A percentile compares a stretch with the other conserved stretches of the same genome.
Evolutionary conservation across 2,113 vertebrate genomes (phyloP).

Genomic region (Spea bombifrons): DNA sequence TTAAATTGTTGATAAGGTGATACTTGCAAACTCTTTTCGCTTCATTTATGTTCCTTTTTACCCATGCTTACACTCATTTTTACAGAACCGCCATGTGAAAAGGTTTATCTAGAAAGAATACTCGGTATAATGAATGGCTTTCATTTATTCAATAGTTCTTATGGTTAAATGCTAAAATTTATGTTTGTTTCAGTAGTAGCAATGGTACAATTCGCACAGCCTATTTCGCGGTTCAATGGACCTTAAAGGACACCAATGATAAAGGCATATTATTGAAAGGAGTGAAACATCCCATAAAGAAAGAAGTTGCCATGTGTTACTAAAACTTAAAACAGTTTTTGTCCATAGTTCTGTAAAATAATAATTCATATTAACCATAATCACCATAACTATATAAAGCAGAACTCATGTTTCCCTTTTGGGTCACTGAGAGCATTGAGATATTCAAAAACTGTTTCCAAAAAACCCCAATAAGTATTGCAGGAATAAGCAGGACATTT

Average conservation of each 20-base stretch:
- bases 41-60: not conserved
- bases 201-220: constrained; percentile 62
- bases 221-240: constrained; percentile 77
- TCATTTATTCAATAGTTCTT: constrained; percentile 68
- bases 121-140: constrained; percentile 70
- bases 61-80: not conserved
- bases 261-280: constrained; percentile 66
- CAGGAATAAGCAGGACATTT: no score
- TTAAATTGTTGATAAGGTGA: not conserved
- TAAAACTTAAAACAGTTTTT: constrained; percentile 51
- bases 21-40: no score
- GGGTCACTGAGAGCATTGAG: no score
- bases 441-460: no score
- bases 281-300: constrained; percentile 53
- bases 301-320: constrained; percentile 50
- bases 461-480: no score
- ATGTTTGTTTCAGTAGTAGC: constrained; percentile 64
- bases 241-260: constrained; percentile 77
- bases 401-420: no score
- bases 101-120: constrained; percentile 69
- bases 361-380: no score
- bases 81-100: constrained; percentile 57
- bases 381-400: no score
- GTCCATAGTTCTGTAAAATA: no score
- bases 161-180: constrained; percentile 66